Evolutionary conservation across 2,888 invertebrate species (phyloP), one percentile per base, ranked within the genome.

Genomic region (Esperia sulphurella): DNA sequence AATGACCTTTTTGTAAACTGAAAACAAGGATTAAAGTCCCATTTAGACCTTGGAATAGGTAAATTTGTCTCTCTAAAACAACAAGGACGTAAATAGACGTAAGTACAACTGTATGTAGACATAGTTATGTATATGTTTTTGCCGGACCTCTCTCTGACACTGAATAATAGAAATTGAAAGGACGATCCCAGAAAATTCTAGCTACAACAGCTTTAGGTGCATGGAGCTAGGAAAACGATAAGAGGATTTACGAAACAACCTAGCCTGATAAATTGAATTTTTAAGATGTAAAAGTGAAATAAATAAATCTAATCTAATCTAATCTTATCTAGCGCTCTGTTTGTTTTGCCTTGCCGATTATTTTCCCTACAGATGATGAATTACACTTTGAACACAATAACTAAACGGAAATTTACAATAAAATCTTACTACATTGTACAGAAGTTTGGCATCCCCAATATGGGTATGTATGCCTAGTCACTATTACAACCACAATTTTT

Each of bases 161-260:
- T 68, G 67, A 69, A 69, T 69, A 71, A 71, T 69, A 63, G 57
- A 69, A 61, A 58, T 50, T 57, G 55, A 58, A 59, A 53, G 56
- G 56, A 55, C 47, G 48, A 46, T 35, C 46, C 38, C 45, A 8
- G 39, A 14, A 39, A 39, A 39, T 39, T 13, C 39, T 39, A 14
- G 39, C 39, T 14, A 14, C 9, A 39, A 9, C 21, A 21, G 35
- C 39, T 39, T 39, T 39, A 13, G n/a, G 14, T 13, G n/a, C 35
- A 35, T 39, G 13, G 39, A 39, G 39, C 14, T 39, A n/a, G 21
- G 21, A 14, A 14, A 39, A 39, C 13, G 8, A 14, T 39, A 5
- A 39, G 14, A 14, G 3, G 39, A 14, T 39, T 5, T 21, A 2
- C 21, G 2, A 5, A 21, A 21, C 21, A 21, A 21, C 21, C 21